These are phyloP conservation scores for Haliaeetus leucogaster DNA, from an alignment of 2,113 vertebrate species.

Conservation along the genomic window DNA sequence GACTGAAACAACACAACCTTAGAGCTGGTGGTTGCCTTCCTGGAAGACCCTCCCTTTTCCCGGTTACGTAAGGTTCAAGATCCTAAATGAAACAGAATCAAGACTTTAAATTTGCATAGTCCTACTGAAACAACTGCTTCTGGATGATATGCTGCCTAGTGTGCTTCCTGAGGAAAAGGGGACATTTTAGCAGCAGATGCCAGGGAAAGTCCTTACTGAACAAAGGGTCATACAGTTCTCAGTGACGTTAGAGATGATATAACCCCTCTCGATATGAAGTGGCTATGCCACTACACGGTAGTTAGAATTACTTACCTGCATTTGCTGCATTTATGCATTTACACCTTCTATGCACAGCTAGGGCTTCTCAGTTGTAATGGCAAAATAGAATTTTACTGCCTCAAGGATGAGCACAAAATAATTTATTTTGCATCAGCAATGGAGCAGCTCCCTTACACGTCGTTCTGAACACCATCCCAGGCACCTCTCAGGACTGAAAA, in stretches of 20 bases:
- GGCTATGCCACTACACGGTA: not conserved
- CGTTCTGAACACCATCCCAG: not conserved
- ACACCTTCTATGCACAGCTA: not conserved
- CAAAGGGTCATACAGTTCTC: not conserved
- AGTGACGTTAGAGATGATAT: not conserved
- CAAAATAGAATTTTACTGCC: not conserved
- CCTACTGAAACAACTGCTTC: not conserved
- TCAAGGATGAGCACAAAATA: not conserved
- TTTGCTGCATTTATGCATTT: not conserved
- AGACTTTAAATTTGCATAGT: not conserved
- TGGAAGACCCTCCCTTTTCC: not conserved
- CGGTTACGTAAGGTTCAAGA: fast-evolving
- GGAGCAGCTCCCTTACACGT: not conserved
- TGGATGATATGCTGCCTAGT: not conserved
- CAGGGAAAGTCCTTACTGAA: not conserved
- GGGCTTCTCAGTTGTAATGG: not conserved
- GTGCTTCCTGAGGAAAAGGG: not conserved
- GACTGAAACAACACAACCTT: not conserved
- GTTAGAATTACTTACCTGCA: not conserved
- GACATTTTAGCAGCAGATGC: not conserved
- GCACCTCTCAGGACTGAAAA: not conserved
- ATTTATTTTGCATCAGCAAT: not conserved
- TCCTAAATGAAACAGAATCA: not conserved
- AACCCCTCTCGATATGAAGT: not conserved
- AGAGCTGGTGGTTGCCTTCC: not conserved